Percentiles rank a stretch among this genome's conserved stretches.
Evolutionary conservation across 2,113 vertebrate species (phyloP).

Genomic region (Perca flavescens): DNA sequence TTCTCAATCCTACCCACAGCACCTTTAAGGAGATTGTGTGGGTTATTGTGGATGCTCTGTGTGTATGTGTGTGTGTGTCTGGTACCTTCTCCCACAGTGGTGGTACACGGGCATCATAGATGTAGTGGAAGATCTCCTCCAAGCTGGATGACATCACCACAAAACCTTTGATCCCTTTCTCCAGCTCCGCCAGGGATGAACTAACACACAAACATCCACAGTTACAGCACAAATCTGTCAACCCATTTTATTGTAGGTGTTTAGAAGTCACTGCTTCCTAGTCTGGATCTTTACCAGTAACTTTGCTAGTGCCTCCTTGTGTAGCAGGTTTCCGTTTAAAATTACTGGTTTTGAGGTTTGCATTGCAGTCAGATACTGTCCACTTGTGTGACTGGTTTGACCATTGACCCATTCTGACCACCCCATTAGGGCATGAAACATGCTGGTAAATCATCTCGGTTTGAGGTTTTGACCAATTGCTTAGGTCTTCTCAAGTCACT

Average conservation of each 20-base stretch:
- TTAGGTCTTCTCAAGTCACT: neutral
- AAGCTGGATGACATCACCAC: slow-evolving; percentile 91
- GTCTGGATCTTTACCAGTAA: neutral
- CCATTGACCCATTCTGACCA: neutral
- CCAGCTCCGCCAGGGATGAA: slow-evolving; percentile 86
- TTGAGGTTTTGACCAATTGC: neutral
- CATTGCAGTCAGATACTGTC: neutral
- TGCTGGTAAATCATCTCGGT: neutral
- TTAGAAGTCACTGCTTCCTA: neutral
- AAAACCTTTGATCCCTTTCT: slow-evolving; percentile 90
- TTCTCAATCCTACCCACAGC: no score
- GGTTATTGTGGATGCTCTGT: neutral
- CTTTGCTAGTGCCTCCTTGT: neutral
- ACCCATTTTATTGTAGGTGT: neutral
- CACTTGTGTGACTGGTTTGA: neutral
- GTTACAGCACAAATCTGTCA: neutral
- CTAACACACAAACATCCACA: slow-evolving; percentile 74
- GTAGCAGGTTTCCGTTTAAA: neutral
- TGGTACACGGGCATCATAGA: slow-evolving; percentile 88
- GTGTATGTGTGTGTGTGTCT: slow-evolving; percentile 36
- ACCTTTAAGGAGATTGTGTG: neutral
- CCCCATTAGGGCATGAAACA: neutral
- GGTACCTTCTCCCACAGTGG: slow-evolving; percentile 89
- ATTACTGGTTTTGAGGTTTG: slow-evolving; percentile 1
- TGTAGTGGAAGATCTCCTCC: slow-evolving; percentile 91